A percentile compares a stretch with the other conserved stretches of the same genome.
These are phyloP conservation scores for Rhogogaster chlorosoma DNA, from an alignment of 2,888 invertebrate genomes.

Conservation along the genomic window DNA sequence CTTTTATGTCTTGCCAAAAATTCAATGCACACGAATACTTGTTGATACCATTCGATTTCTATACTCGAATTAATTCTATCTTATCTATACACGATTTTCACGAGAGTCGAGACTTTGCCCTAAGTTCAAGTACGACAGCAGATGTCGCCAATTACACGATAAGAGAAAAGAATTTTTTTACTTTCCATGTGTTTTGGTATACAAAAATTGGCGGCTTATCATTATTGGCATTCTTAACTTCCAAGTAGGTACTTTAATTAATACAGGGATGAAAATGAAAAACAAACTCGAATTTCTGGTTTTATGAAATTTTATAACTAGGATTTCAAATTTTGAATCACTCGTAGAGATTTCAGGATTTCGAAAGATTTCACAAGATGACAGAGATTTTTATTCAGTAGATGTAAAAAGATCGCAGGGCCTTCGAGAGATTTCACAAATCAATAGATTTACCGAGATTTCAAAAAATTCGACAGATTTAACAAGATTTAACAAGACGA, in stretches of 20 bases:
- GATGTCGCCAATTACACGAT: neutral
- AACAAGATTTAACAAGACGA: too few species aligned
- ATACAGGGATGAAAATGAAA: neutral
- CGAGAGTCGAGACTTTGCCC: neutral
- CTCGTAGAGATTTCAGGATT: too few species aligned
- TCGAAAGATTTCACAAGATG: too few species aligned
- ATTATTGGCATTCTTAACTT: neutral
- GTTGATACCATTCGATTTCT: slow-evolving; percentile 43
- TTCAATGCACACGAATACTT: slow-evolving; percentile 46
- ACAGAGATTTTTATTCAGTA: too few species aligned
- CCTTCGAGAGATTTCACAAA: too few species aligned
- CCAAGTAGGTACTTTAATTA: neutral
- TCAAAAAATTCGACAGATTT: too few species aligned
- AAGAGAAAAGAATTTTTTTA: too few species aligned
- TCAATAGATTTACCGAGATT: too few species aligned
- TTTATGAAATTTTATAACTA: neutral
- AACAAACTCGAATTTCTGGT: neutral
- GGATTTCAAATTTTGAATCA: too few species aligned
- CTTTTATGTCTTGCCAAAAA: neutral
- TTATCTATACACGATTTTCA: neutral
- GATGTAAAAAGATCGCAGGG: too few species aligned
- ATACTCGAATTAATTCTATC: neutral
- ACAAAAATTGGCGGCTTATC: too few species aligned
- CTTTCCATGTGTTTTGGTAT: too few species aligned
- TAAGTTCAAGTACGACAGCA: neutral